These are phyloP conservation scores for Epizoanthus ramosus DNA, from an alignment of 92 coral and sea anemone genomes.

Conservation along the genomic window DNA sequence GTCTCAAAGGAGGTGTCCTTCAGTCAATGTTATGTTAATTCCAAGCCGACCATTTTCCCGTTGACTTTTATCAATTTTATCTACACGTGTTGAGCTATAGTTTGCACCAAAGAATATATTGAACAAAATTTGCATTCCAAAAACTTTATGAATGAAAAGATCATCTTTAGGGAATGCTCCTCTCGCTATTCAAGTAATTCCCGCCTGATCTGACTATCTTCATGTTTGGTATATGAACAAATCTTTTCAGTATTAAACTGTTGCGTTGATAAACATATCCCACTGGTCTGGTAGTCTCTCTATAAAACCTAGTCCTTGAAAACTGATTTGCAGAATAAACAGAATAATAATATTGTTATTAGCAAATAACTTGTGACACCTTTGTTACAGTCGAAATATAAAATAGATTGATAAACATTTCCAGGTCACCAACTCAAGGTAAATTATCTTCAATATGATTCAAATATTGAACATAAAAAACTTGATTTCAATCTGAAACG, in stretches of 20 bases:
- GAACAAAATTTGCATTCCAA: slow-evolving; percentile 37
- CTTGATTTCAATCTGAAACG: background rate
- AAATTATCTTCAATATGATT: background rate
- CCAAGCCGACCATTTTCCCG: slow-evolving; percentile 8
- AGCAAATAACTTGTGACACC: slow-evolving; percentile 34
- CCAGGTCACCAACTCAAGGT: background rate
- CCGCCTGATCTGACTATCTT: too few relatives aligned
- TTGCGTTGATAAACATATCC: background rate
- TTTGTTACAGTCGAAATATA: slow-evolving; percentile 9
- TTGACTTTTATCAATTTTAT: slow-evolving; percentile 33
- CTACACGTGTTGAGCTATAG: slow-evolving; percentile 39
- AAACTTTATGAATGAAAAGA: background rate
- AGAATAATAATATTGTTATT: slow-evolving; percentile 14
- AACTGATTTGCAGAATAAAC: slow-evolving; percentile 14
- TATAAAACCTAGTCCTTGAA: background rate
- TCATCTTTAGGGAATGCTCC: background rate
- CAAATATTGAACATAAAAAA: background rate
- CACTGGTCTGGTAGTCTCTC: background rate
- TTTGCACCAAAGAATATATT: slow-evolving; percentile 17
- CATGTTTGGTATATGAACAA: background rate
- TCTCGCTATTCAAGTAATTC: too few relatives aligned
- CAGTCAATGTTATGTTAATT: slow-evolving; percentile 38
- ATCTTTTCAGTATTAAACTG: background rate
- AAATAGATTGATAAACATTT: slow-evolving; percentile 9
- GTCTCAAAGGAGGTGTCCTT: slow-evolving; percentile 23